These are phyloP conservation scores for Agrochola litura DNA, from an alignment of 2,888 invertebrate genomes.

Conservation along the genomic window DNA sequence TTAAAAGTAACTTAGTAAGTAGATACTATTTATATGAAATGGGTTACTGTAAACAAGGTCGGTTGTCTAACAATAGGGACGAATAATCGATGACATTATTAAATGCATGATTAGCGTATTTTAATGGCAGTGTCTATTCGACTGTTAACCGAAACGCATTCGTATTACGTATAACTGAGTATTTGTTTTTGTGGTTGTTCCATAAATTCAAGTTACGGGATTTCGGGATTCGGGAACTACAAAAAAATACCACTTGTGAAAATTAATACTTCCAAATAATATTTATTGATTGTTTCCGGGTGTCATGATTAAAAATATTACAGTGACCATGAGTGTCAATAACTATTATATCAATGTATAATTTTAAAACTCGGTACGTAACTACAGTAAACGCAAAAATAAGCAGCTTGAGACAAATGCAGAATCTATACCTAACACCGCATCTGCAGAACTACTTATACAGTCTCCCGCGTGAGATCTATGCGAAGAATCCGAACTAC, in stretches of 20 bases:
- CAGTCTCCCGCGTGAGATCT: slow-evolving; percentile 59
- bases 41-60: slow-evolving; percentile 65
- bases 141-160: slow-evolving; percentile 45
- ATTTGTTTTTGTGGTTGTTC: neutral
- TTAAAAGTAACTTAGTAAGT: slow-evolving; percentile 62
- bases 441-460: slow-evolving; percentile 62
- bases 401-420: slow-evolving; percentile 63
- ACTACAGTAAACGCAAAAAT: slow-evolving; percentile 49
- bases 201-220: neutral
- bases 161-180: slow-evolving; percentile 6
- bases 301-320: neutral
- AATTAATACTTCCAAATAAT: neutral
- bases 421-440: slow-evolving; percentile 59
- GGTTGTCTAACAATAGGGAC: slow-evolving; percentile 57
- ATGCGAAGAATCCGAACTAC: slow-evolving; percentile 57
- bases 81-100: slow-evolving; percentile 63
- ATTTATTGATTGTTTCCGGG: neutral
- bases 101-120: slow-evolving; percentile 61
- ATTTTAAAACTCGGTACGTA: slow-evolving; percentile 32
- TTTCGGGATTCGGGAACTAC: neutral
- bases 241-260: neutral
- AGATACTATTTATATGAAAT: slow-evolving; percentile 60
- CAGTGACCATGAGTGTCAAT: slow-evolving; percentile 30
- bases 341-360: slow-evolving; percentile 44
- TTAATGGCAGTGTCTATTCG: slow-evolving; percentile 60